phyloP scores from a whole-genome alignment of 2,797 vertebrate genomes.

The Gobio occitaniae region DNA sequence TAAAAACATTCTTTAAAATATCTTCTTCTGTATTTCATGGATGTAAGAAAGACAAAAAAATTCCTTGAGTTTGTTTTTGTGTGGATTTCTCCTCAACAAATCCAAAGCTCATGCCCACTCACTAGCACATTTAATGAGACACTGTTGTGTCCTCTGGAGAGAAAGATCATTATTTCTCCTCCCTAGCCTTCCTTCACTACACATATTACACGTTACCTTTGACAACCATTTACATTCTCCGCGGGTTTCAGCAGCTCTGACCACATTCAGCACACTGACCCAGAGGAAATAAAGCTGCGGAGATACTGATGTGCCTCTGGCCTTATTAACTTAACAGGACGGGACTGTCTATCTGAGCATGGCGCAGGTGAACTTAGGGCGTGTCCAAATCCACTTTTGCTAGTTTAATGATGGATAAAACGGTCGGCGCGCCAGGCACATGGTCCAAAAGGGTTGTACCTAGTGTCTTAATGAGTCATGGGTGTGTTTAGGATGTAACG shows the following conservation, averaged over 20 bases:
- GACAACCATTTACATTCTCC: conserved; percentile 22
- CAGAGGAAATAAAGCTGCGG: background rate
- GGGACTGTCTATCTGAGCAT: background rate
- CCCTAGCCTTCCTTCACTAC: conserved; percentile 16
- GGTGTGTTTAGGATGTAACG: too few relatives aligned
- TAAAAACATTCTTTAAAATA: background rate
- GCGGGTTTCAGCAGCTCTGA: conserved; percentile 5
- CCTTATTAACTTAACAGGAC: conserved; percentile 15
- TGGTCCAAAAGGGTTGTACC: too few relatives aligned
- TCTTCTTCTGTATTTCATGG: background rate
- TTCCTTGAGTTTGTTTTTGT: conserved; percentile 18
- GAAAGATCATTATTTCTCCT: conserved; percentile 45
- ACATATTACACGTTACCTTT: conserved; percentile 33
- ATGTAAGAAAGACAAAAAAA: background rate
- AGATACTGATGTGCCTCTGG: background rate
- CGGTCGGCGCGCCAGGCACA: too few relatives aligned
- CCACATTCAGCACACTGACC: conserved; percentile 2
- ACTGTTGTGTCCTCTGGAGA: conserved; percentile 22
- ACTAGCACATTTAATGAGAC: conserved; percentile 33
- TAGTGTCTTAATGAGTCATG: too few relatives aligned
- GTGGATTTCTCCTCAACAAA: conserved; percentile 38
- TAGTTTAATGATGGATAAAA: too few relatives aligned
- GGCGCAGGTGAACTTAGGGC: too few relatives aligned
- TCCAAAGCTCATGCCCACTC: conserved; percentile 38
- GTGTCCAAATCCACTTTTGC: too few relatives aligned